phyloP scores from a whole-genome alignment of 2,113 vertebrate genomes.

The Edolisoma coerulescens region DNA sequence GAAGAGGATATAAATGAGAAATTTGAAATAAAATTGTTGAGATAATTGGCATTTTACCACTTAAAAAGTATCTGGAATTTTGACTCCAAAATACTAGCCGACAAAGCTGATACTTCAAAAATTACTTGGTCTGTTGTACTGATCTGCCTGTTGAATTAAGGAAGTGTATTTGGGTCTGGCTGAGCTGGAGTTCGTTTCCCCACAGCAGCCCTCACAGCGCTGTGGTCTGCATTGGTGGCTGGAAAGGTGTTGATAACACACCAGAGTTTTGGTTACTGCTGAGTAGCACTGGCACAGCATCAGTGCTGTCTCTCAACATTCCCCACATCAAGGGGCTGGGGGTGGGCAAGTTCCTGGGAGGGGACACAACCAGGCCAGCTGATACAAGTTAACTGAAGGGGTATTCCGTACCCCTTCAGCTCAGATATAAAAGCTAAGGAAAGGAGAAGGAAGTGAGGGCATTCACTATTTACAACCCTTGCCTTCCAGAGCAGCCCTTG shows the following conservation, averaged over 20 bases:
- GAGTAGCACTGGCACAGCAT: rapidly evolving
- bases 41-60: neutral
- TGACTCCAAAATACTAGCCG: neutral
- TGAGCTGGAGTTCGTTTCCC: neutral
- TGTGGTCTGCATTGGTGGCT: neutral
- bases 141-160: neutral
- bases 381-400: neutral
- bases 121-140: neutral
- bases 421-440: neutral
- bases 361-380: neutral
- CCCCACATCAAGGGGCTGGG: neutral
- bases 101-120: neutral
- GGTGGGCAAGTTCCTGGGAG: neutral
- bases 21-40: neutral
- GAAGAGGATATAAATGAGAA: neutral
- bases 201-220: neutral
- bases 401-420: neutral
- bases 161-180: neutral
- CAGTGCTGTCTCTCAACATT: rapidly evolving
- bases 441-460: neutral
- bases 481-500: neutral
- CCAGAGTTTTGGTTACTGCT: neutral
- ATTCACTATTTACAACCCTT: neutral
- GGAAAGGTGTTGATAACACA: neutral
- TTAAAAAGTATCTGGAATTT: neutral